Evolutionary conservation across 2,797 vertebrate genomes (phyloP).

Genomic region (Spinus pinus): DNA sequence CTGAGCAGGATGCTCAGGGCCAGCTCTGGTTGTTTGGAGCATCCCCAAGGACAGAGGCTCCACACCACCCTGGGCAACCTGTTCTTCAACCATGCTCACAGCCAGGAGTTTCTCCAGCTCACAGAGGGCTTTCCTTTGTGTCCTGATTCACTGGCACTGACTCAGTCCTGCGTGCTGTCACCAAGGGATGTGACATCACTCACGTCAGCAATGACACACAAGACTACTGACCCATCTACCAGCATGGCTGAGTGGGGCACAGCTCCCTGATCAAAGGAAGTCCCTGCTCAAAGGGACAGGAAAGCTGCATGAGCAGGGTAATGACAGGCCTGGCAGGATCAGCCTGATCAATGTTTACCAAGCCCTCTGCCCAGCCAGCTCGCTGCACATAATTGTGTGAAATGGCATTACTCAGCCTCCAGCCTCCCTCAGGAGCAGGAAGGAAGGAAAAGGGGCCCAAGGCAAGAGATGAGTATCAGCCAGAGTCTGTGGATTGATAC

Average conservation of each 20-base stretch:
- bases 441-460: slow-evolving; percentile 51
- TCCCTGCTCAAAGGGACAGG: slow-evolving; percentile 31
- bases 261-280: slow-evolving; percentile 41
- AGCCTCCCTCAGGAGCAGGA: slow-evolving; percentile 35
- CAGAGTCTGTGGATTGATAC: neutral
- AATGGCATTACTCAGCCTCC: slow-evolving; percentile 57
- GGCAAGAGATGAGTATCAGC: slow-evolving; percentile 46
- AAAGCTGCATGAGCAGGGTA: slow-evolving; percentile 10
- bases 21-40: neutral
- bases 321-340: slow-evolving; percentile 42
- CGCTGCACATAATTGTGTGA: neutral
- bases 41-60: neutral
- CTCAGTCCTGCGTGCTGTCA: slow-evolving; percentile 38
- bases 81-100: neutral
- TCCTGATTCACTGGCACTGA: slow-evolving; percentile 56
- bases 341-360: slow-evolving; percentile 28
- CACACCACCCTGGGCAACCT: neutral
- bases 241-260: neutral
- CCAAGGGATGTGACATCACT: slow-evolving; percentile 50
- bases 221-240: neutral
- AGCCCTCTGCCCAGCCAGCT: neutral
- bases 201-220: slow-evolving; percentile 36
- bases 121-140: neutral
- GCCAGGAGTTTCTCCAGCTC: neutral
- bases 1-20: neutral